These are phyloP conservation scores for Molossus molossus DNA, from an alignment of 2,797 vertebrate species.

Conservation along the genomic window DNA sequence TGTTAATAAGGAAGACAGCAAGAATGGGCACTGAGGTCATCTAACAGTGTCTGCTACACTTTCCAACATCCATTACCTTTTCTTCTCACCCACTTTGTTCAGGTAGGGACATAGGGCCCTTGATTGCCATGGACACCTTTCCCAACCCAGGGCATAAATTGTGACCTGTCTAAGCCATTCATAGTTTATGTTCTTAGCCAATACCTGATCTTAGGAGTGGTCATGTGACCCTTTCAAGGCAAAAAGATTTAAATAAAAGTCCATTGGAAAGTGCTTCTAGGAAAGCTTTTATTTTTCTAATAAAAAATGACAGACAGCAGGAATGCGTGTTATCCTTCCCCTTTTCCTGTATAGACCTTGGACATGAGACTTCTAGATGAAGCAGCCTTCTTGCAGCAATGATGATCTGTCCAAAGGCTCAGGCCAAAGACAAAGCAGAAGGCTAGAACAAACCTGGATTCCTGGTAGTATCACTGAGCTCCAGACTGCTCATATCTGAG, in stretches of 20 bases:
- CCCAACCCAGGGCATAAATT: background rate
- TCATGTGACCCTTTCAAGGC: background rate
- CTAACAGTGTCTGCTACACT: background rate
- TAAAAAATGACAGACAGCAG: background rate
- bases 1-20: background rate
- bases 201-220: background rate
- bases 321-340: background rate
- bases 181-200: background rate
- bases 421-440: background rate
- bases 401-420: background rate
- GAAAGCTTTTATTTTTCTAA: conserved; percentile 9
- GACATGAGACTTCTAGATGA: background rate
- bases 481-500: background rate
- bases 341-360: background rate
- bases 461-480: background rate
- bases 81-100: background rate
- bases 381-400: background rate
- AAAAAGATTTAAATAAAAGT: conserved; percentile 12
- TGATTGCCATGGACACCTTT: background rate
- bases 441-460: background rate
- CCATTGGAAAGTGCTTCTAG: background rate
- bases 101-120: background rate
- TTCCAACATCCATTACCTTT: background rate
- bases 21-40: background rate
- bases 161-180: background rate